These are phyloP conservation scores for Orthosia cruda DNA, from an alignment of 2,888 invertebrate species.

Conservation along the genomic window DNA sequence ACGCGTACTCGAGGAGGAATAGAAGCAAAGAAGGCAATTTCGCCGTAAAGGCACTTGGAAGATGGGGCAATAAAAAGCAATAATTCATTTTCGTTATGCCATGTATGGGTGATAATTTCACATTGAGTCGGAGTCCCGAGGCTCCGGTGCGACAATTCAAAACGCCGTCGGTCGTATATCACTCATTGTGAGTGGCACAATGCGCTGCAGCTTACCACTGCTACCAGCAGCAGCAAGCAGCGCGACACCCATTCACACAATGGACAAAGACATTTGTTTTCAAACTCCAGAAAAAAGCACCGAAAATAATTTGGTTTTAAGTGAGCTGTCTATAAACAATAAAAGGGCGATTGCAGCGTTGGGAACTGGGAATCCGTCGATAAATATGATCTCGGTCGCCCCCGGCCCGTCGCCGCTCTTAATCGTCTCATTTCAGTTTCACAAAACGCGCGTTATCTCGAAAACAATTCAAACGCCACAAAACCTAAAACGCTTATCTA, in stretches of 20 bases:
- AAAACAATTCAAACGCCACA: constrained; percentile 90
- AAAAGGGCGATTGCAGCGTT: constrained; percentile 76
- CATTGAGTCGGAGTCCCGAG: constrained; percentile 85
- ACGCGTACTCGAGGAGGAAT: constrained; percentile 74
- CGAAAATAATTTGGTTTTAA: constrained; percentile 87
- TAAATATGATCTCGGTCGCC: constrained; percentile 74
- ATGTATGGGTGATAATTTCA: constrained; percentile 90
- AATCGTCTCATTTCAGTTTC: constrained; percentile 82
- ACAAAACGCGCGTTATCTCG: constrained; percentile 85
- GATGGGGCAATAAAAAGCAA: constrained; percentile 86
- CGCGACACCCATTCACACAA: constrained; percentile 85
- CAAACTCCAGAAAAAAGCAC: constrained; percentile 86
- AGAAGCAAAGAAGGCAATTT: constrained; percentile 77
- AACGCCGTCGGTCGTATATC: constrained; percentile 91
- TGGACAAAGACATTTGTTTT: constrained; percentile 90
- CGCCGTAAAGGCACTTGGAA: constrained; percentile 78
- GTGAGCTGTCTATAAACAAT: constrained; percentile 85
- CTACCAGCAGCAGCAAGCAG: constrained; percentile 84
- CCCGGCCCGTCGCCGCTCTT: constrained; percentile 66
- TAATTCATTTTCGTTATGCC: constrained; percentile 92
- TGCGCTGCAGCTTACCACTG: constrained; percentile 86
- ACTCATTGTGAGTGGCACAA: constrained; percentile 91
- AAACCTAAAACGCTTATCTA: constrained; percentile 91
- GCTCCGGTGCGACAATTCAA: constrained; percentile 88
- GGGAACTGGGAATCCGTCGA: constrained; percentile 71